Percentiles rank a stretch among this genome's conserved stretches.
Conservation (phyloP, 1,140 invertebrate species). For the Lethrus apterus region DNA sequence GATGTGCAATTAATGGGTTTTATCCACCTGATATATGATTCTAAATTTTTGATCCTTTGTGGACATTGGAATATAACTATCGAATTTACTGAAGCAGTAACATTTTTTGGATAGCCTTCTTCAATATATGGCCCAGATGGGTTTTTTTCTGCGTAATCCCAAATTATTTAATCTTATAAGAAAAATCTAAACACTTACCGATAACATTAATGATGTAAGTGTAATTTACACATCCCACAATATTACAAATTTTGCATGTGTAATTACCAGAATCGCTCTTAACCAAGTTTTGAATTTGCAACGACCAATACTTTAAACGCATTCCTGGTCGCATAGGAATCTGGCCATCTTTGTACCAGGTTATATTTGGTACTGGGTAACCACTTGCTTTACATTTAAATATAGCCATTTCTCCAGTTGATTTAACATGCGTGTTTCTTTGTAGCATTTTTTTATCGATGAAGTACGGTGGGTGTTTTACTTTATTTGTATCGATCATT, state of each 20-base stretch:
- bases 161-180: neutral
- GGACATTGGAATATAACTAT: constrained; percentile 67
- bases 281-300: constrained; percentile 66
- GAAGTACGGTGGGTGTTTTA: too few relatives aligned
- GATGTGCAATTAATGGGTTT: neutral
- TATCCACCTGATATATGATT: constrained; percentile 66
- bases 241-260: constrained; percentile 77
- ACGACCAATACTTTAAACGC: constrained; percentile 50
- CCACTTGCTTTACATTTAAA: constrained; percentile 57
- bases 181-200: constrained; percentile 49
- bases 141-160: constrained; percentile 55
- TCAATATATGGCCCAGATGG: constrained; percentile 72
- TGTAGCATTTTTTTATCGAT: too few relatives aligned
- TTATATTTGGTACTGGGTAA: constrained; percentile 35
- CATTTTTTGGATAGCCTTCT: constrained; percentile 69
- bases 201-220: constrained; percentile 65
- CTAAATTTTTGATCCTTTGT: constrained; percentile 61
- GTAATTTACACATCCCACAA: constrained; percentile 66
- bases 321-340: too few relatives aligned
- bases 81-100: constrained; percentile 62
- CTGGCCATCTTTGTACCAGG: constrained; percentile 50
- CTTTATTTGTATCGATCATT: too few relatives aligned
- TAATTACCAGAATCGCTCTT: constrained; percentile 76
- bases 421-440: too few relatives aligned
- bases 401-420: constrained; percentile 56